Evolutionary conservation across 35 echinoderm and acorn worm genomes (phyloP), one percentile per base, ranked within the genome.

Genomic region (Heliocidaris tuberculata): DNA sequence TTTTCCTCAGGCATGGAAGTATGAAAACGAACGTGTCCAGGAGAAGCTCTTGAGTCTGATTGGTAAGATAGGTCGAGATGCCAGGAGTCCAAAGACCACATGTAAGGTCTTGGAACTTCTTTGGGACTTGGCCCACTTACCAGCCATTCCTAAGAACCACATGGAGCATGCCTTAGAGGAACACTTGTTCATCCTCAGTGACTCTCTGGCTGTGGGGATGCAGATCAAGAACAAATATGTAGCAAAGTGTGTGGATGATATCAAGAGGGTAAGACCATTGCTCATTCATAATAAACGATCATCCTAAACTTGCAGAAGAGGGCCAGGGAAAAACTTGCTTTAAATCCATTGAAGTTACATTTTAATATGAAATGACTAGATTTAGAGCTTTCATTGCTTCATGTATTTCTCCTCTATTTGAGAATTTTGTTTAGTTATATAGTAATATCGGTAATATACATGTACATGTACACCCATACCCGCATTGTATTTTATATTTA

Each of bases 41-140:
- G 98, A 99, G 95, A 99, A 99, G 86, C 92, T 99, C 8, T 86
- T 99, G 88, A 97, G 96, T n/a, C 94, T 99, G 94, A 99, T 99
- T 85, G 98, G 98, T 60, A 96, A 94, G 19, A 99, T 99, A 21
- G 98, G 98, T 29, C 95, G 95, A 59, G 98, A 99, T 49, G 96
- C 97, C 1, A 96, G 95, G 85, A 96, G 96, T 49, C 30, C 90
- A 7, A 99, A 99, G 50, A 99, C 98, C 1, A 99, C 98, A 5
- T 96, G 95, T 21, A 99, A 99, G 95, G 97, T 98, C 11, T 92
- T 99, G 93, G 98, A 99, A 85, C 94, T 99, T 31, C 94, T 99
- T 24, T 97, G 98, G 98, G 97, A 99, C 61, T 92, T 99, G 42
- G 95, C 98, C n/a, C 98, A 99, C 71, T 94, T 99, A 32, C 97